Conservation (phyloP, 2,888 invertebrate species). For the Saturnia pavonia region DNA sequence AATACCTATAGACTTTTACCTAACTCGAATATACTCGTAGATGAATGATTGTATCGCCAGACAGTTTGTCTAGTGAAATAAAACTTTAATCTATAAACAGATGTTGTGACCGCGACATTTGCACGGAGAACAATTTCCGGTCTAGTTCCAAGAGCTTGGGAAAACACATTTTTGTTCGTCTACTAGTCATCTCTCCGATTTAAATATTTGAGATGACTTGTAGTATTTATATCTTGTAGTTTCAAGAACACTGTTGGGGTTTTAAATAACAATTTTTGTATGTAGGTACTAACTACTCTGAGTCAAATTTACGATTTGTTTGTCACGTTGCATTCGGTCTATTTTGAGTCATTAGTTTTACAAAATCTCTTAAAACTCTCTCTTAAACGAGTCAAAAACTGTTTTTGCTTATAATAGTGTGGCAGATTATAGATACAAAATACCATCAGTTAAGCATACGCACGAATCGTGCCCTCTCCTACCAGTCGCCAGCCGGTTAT, state of each 20-base stretch:
- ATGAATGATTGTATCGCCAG: neutral
- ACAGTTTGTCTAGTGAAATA: neutral
- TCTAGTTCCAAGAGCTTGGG: conserved; percentile 4
- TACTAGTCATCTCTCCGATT: neutral
- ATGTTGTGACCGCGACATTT: neutral
- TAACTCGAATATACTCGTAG: neutral
- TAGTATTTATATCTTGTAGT: neutral
- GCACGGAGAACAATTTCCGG: neutral
- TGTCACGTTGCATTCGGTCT: neutral
- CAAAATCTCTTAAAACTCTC: too few species aligned
- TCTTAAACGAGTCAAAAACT: too few species aligned
- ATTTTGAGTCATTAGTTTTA: neutral
- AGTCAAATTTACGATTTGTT: neutral
- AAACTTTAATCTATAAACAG: neutral
- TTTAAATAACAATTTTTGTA: neutral
- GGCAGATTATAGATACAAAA: too few species aligned
- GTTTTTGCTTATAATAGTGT: too few species aligned
- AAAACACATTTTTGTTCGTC: neutral
- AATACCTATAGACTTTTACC: too few species aligned
- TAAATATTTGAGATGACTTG: conserved; percentile 4
- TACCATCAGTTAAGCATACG: too few species aligned
- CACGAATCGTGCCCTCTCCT: too few species aligned
- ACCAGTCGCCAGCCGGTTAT: too few species aligned
- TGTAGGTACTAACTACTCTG: neutral
- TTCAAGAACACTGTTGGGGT: neutral